These are phyloP conservation scores for Enteromius afrohamiltoni DNA, from an alignment of 2,797 vertebrate species.

Conservation along the genomic window DNA sequence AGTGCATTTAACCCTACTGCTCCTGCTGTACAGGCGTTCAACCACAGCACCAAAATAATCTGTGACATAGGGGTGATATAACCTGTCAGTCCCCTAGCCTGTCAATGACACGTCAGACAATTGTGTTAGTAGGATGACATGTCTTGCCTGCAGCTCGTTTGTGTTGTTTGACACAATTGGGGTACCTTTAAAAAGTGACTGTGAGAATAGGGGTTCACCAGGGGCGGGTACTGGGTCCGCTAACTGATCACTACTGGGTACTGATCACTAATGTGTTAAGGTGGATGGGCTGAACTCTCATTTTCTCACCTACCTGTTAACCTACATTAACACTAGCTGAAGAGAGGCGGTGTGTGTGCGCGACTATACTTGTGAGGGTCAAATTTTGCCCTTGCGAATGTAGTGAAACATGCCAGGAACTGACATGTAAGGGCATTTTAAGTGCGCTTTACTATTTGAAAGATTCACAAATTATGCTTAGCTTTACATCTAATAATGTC, in stretches of 20 bases:
- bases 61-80: not conserved
- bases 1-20: conserved; percentile 26
- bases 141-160: not conserved
- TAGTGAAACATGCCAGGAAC: not conserved
- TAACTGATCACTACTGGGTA: too few species aligned
- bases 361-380: not conserved
- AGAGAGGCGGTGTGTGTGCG: conserved; percentile 60
- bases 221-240: not conserved
- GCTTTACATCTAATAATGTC: not conserved
- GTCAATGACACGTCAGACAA: not conserved
- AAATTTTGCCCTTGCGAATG: not conserved
- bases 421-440: not conserved
- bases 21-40: not conserved
- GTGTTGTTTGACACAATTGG: not conserved
- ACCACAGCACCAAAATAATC: not conserved
- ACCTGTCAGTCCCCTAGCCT: not conserved
- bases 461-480: not conserved
- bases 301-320: conserved; percentile 55
- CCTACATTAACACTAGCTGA: conserved; percentile 74
- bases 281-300: conserved; percentile 12
- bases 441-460: not conserved
- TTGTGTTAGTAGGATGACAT: not conserved
- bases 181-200: not conserved
- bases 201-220: conserved; percentile 9
- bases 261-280: conserved; percentile 1